These are phyloP conservation scores for Autographa pulchrina DNA, from an alignment of 2,888 invertebrate species.

Conservation along the genomic window DNA sequence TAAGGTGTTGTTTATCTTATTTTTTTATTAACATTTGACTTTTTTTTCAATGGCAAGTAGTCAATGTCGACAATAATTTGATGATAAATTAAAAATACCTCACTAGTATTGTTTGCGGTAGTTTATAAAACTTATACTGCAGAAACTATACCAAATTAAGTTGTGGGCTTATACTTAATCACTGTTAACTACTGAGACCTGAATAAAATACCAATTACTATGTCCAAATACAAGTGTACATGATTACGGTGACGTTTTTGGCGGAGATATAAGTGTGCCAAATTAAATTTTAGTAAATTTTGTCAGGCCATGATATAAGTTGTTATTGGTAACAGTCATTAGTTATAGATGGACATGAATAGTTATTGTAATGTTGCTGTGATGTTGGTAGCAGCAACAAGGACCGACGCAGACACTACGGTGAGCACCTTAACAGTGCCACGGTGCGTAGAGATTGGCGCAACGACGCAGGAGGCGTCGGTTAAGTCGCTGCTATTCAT, in stretches of 20 bases:
- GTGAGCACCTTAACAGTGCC: constrained; percentile 73
- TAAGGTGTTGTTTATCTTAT: background rate
- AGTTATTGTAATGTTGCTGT: constrained; percentile 13
- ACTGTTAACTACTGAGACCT: constrained; percentile 16
- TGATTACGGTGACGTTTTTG: constrained; percentile 1
- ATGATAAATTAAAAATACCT: constrained; percentile 29
- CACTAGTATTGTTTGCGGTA: background rate
- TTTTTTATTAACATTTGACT: constrained; percentile 31
- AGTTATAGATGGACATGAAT: constrained; percentile 8
- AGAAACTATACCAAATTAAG: constrained; percentile 25
- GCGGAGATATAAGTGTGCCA: constrained; percentile 20
- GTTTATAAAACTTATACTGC: constrained; percentile 4
- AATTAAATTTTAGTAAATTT: constrained; percentile 5
- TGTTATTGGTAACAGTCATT: constrained; percentile 16
- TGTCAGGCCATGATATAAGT: constrained; percentile 9
- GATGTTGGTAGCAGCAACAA: background rate
- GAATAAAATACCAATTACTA: constrained; percentile 16
- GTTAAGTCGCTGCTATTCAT: constrained; percentile 86
- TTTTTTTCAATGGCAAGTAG: constrained; percentile 53
- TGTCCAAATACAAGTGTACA: no score
- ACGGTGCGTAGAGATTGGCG: constrained; percentile 84
- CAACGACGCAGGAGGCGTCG: constrained; percentile 85
- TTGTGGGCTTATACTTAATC: background rate
- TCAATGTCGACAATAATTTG: constrained; percentile 27
- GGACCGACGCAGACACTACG: constrained; percentile 48